Percentiles rank a stretch among this genome's conserved stretches.
Conservation (phyloP, 2,888 invertebrate species). For the Ligdia adustata region DNA sequence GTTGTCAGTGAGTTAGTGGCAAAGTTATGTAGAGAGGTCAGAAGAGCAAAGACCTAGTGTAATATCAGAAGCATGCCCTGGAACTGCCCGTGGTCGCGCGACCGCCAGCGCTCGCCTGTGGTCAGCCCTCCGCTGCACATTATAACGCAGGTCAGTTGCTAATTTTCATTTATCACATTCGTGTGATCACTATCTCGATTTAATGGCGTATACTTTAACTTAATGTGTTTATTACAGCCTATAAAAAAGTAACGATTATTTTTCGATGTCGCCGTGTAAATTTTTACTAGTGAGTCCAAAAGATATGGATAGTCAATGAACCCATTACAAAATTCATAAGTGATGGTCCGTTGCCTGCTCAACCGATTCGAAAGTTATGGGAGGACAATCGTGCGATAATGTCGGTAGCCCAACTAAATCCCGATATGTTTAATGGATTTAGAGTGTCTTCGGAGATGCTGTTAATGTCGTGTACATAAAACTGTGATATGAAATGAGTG, state of each 20-base stretch:
- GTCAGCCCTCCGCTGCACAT: constrained; percentile 65
- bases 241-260: constrained; percentile 12
- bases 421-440: constrained; percentile 72
- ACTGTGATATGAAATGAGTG: constrained; percentile 47
- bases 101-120: constrained; percentile 60
- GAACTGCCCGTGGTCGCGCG: constrained; percentile 77
- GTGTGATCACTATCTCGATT: constrained; percentile 2
- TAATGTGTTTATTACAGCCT: constrained; percentile 9
- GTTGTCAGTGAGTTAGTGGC: constrained; percentile 34
- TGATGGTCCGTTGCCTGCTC: constrained; percentile 44
- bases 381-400: constrained; percentile 61
- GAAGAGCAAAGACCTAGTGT: constrained; percentile 48
- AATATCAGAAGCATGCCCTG: constrained; percentile 64
- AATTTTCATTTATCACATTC: constrained; percentile 12
- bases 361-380: constrained; percentile 55
- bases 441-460: constrained; percentile 60
- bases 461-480: constrained; percentile 68
- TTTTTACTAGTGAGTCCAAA: constrained; percentile 44
- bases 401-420: constrained; percentile 60
- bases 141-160: constrained; percentile 62
- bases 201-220: constrained; percentile 7
- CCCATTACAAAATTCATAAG: constrained; percentile 49
- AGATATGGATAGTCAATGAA: constrained; percentile 57
- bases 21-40: constrained; percentile 49
- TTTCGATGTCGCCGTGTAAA: constrained; percentile 19